Evolutionary conservation across 2,113 vertebrate genomes (phyloP), one percentile per base, ranked within the genome.

Genomic region (Austrofundulus limnaeus): DNA sequence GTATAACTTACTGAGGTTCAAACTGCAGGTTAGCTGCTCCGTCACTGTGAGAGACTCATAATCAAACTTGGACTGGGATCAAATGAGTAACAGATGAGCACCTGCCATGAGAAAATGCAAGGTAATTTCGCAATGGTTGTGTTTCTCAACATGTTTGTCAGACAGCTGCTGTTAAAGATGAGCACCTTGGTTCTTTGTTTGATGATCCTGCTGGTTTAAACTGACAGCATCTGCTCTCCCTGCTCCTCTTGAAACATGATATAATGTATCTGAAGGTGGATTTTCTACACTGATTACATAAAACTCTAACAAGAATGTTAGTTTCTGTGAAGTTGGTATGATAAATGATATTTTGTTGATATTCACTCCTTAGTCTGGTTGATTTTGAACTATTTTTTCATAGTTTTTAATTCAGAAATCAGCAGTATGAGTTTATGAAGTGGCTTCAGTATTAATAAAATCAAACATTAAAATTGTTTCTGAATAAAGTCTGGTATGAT

Each of bases 21-120:
- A 63, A 66, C 66, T 70, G 67, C 70, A 71, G 21, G 25, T 61
- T 66, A 42, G 61, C 66, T 60, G 63, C 63, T 69, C 75, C 77
- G 84, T 85, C 72, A 56, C 47, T 45, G 54, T 61, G 43, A 71
- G 71, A 58, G 61, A 70, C 57, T 55, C 23, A 49, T 60, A 70
- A 70, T 75, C 66, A 72, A 83, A 71, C 16, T 42, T 59, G 70
- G 66, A 71, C 47, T 46, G 16, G 54, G 49, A 76, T 72, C 68
- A 71, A 58, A 63, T 59, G 42, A 61, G 69, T 67, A 54, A 74
- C 38, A 60, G 39, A 65, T 42, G 66, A 62, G 48, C 72, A 42
- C 61, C 56, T 14, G 48, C 19, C 54, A 90, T 89, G 86, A 75
- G 70, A 67, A 81, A 80, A 60, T 63, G 68, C 34, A 72, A 87